These are phyloP conservation scores for Jaculus jaculus DNA, from an alignment of 2,113 vertebrate species.

Conservation along the genomic window DNA sequence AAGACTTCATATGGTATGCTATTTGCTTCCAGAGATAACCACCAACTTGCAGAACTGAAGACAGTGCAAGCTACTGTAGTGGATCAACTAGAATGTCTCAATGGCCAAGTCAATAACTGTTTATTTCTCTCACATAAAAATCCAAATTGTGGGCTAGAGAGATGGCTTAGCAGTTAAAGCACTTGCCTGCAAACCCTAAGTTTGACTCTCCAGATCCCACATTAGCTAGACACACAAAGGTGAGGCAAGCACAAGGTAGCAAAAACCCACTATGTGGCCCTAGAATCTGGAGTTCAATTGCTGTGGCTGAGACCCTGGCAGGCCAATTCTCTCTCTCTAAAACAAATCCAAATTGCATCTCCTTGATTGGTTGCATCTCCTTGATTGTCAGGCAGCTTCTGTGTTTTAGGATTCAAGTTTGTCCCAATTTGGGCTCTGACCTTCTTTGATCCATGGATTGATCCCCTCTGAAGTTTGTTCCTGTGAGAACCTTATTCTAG, in stretches of 20 bases:
- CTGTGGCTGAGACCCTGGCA: too few relatives aligned
- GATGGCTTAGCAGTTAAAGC: too few relatives aligned
- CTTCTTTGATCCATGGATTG: background rate
- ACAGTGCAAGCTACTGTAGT: background rate
- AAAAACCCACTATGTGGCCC: too few relatives aligned
- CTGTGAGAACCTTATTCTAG: slow-evolving; percentile 15
- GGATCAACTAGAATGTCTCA: background rate
- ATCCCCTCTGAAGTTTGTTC: background rate
- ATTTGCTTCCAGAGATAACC: background rate
- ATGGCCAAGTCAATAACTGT: background rate
- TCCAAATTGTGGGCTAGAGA: background rate
- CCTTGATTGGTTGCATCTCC: background rate
- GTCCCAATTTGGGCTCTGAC: background rate
- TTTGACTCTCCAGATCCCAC: too few relatives aligned
- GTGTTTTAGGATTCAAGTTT: background rate
- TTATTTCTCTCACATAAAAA: background rate
- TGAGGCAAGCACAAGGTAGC: too few relatives aligned
- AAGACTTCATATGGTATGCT: background rate
- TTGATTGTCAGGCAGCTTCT: background rate
- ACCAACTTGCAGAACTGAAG: slow-evolving; percentile 28
- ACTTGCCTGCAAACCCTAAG: too few relatives aligned
- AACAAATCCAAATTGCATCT: background rate
- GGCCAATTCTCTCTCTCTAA: background rate
- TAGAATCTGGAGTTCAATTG: too few relatives aligned
- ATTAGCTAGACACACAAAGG: too few relatives aligned